Percentiles rank a stretch among this genome's conserved stretches.
phyloP scores from a whole-genome alignment of 2,113 vertebrate species.

The Ptilonorhynchus violaceus region DNA sequence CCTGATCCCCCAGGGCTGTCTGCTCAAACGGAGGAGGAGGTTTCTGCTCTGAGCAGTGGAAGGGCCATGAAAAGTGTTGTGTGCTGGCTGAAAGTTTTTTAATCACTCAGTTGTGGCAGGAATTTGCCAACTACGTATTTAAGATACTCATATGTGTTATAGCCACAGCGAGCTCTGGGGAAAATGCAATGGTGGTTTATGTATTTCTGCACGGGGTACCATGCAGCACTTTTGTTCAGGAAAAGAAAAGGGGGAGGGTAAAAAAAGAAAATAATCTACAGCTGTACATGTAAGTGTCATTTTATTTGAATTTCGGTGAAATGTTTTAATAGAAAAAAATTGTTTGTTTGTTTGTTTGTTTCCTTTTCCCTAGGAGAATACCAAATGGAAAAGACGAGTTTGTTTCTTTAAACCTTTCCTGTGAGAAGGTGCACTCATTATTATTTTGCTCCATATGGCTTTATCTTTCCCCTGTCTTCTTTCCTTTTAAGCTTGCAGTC shows the following conservation, averaged over 20 bases:
- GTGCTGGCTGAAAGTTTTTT: neutral
- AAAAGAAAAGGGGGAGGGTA: neutral
- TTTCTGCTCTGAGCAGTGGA: neutral
- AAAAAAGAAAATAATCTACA: neutral
- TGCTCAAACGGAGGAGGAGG: neutral
- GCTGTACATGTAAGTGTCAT: rapidly evolving
- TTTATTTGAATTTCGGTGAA: neutral
- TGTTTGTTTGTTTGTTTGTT: neutral
- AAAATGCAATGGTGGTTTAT: neutral
- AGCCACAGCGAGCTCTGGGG: too few relatives aligned
- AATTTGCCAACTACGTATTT: neutral
- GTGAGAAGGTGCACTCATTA: neutral
- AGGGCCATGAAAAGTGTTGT: rapidly evolving
- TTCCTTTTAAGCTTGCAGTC: neutral
- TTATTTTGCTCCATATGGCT: neutral
- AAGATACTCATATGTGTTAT: neutral
- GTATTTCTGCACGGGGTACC: neutral
- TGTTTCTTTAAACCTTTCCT: neutral
- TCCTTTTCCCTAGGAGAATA: neutral
- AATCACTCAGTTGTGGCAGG: neutral
- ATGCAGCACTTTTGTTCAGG: neutral
- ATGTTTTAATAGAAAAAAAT: neutral
- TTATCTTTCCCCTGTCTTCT: neutral
- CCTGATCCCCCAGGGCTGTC: neutral
- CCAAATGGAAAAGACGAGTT: neutral